Evolutionary conservation across 2,113 vertebrate genomes (phyloP), one percentile per base, ranked within the genome.

Genomic region (Labrus mixtus): DNA sequence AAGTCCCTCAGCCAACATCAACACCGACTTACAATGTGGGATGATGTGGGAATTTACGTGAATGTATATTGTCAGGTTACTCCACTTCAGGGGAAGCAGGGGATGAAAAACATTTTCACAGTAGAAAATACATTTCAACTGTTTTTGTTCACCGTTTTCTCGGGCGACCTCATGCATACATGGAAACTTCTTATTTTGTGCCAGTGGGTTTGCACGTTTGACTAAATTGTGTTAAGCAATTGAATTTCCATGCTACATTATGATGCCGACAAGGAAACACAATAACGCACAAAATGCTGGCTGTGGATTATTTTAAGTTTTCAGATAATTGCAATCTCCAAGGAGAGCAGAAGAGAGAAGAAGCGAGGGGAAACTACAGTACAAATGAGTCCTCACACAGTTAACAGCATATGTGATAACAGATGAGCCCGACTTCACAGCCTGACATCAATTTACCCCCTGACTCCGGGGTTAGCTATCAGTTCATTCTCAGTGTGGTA

Each of bases 371-470:
- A 50, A 55, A n/a, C n/a, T 33, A 33, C 29, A 33, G 29, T 4
- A 43, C 53, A 81, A 71, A 79, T 50, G 75, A 83, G 78, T 87
- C 20, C 37, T 69, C 39, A 45, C 63, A 57, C 68, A 58, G 76
- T 75, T 73, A 70, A 69, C 53, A 84, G 66, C 58, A 81, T 71
- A 74, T 83, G 51, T 73, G 41, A 78, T 68, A 25, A 77, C 64
- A 87, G 60, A 69, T 78, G 36, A 76, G 56, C 53, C 64, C 1
- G 51, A 73, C 54, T 86, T 75, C 67, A 80, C 56, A 78, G 43
- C 29, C 1, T 57, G 59, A 48, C 60, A 76, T 71, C 78, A 68
- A 75, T 83, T 76, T 69, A 54, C 50, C 46, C 29, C 46, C 55
- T 43, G 53, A 56, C 68, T 60, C 61, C 10, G 39, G 60, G 76